Percentiles rank a stretch among this genome's conserved stretches.
phyloP scores from a whole-genome alignment of 2,113 vertebrate species.

The Orientallactaga bullata region DNA sequence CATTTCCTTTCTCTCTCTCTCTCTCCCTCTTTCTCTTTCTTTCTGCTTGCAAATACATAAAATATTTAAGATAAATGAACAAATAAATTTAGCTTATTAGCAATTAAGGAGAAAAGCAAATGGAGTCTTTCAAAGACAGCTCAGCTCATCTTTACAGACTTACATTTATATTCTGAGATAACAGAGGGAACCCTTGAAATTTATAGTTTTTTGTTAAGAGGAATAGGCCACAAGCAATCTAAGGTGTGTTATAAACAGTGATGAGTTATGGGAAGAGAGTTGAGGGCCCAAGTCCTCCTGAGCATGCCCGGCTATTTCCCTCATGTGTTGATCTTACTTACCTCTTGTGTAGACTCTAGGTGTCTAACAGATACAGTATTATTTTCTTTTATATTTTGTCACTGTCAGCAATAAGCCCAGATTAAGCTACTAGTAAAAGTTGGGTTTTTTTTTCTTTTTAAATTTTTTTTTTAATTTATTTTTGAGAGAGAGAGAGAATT shows the following conservation, averaged over 20 bases:
- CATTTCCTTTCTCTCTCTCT: too few relatives aligned
- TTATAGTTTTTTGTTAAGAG: background rate
- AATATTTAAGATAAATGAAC: too few relatives aligned
- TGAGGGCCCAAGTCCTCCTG: accelerated
- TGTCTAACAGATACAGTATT: background rate
- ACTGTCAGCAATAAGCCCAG: background rate
- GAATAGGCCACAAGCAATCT: background rate
- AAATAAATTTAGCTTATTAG: background rate
- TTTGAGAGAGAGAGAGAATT: too few relatives aligned
- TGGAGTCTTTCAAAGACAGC: background rate
- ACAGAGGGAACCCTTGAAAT: background rate
- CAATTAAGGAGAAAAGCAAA: background rate
- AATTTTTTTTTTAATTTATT: too few relatives aligned
- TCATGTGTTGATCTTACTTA: background rate
- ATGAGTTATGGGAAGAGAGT: background rate
- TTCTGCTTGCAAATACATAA: too few relatives aligned
- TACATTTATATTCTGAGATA: background rate
- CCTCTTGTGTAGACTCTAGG: background rate
- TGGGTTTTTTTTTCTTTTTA: background rate
- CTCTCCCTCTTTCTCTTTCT: too few relatives aligned
- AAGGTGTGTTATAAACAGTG: accelerated
- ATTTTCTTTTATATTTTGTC: background rate
- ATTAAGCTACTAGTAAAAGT: background rate
- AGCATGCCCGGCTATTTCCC: background rate
- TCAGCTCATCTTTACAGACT: background rate